Conservation (phyloP, 1,140 invertebrate genomes). For the Megalopta genalis region DNA sequence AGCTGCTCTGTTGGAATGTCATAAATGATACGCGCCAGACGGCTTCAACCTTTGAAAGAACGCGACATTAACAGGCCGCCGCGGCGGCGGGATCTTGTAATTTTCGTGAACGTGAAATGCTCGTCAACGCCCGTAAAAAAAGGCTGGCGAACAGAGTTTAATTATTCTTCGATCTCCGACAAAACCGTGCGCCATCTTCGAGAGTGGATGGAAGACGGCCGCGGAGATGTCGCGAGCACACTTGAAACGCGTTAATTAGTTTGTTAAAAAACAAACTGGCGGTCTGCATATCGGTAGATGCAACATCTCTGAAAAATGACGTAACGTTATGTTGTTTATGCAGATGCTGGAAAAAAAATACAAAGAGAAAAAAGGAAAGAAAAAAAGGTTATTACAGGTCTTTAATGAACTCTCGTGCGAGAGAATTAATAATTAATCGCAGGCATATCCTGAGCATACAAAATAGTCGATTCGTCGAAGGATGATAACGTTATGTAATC, state of each 20-base stretch:
- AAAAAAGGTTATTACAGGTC: no score
- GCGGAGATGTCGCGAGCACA: neutral
- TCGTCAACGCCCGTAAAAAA: no score
- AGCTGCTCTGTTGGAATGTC: neutral
- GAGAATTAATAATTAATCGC: neutral
- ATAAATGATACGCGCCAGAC: neutral
- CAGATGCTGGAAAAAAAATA: no score
- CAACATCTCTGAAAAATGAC: neutral
- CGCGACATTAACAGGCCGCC: neutral
- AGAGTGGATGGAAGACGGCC: neutral
- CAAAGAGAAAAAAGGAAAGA: neutral
- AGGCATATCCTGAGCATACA: neutral
- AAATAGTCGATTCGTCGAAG: neutral
- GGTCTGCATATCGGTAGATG: neutral
- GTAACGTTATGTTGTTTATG: neutral
- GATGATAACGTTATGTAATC: neutral
- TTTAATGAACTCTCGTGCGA: neutral
- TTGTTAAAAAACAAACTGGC: neutral
- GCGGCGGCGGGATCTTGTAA: neutral
- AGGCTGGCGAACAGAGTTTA: neutral
- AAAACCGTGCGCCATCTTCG: neutral
- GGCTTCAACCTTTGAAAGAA: neutral
- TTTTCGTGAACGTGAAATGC: neutral
- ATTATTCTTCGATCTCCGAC: neutral
- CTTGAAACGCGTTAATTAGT: neutral